phyloP scores from a whole-genome alignment of 2,888 invertebrate species.

The Stenolophus ochropezus region DNA sequence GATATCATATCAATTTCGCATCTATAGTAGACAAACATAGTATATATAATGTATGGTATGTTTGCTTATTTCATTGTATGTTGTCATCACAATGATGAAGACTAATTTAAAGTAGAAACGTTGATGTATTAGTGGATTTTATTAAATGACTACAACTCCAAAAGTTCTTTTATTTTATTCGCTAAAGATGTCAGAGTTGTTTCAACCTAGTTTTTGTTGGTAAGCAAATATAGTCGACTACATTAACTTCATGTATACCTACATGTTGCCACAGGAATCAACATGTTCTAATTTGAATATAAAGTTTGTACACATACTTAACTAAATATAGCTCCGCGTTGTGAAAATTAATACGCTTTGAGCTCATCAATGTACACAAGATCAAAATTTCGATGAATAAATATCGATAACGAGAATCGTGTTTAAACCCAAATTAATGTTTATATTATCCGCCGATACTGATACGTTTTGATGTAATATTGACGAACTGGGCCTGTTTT shows the following conservation, averaged over 20 bases:
- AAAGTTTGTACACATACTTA: conserved; percentile 18
- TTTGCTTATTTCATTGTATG: too few species aligned
- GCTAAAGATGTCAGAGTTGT: not conserved
- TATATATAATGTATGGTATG: too few species aligned
- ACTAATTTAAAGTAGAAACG: too few species aligned
- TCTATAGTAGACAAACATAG: too few species aligned
- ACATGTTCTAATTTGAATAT: conserved; percentile 16
- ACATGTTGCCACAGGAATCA: conserved; percentile 3
- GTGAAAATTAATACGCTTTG: conserved; percentile 48
- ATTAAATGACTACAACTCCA: too few species aligned
- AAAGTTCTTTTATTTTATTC: too few species aligned
- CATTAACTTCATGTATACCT: not conserved
- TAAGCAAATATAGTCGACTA: not conserved
- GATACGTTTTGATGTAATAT: conserved; percentile 28
- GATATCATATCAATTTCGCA: too few species aligned
- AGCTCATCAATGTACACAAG: conserved; percentile 38
- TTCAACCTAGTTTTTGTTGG: not conserved
- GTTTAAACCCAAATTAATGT: conserved; percentile 47
- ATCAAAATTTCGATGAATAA: conserved; percentile 46
- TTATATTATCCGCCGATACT: conserved; percentile 33
- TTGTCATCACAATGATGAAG: too few species aligned
- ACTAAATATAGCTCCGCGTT: conserved; percentile 19
- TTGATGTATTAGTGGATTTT: too few species aligned
- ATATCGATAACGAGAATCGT: conserved; percentile 42
- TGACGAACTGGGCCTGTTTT: conserved; percentile 9